Conservation (phyloP, 2,888 invertebrate species). For the Malthinus flaveolus region DNA sequence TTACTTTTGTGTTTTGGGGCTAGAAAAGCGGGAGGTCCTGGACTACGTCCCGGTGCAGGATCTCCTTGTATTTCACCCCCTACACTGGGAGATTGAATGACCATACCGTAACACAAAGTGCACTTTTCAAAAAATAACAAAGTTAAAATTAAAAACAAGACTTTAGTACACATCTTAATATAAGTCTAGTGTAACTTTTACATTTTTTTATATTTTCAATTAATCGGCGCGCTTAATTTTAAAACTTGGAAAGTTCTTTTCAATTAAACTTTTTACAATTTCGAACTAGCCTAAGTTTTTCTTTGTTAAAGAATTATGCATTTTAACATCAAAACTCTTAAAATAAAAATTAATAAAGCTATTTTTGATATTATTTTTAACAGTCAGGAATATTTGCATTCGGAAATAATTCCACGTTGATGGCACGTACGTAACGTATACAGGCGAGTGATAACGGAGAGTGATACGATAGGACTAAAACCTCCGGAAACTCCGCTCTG, state of each 20-base stretch:
- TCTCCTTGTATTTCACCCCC: constrained; percentile 61
- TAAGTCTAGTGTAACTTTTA: background rate
- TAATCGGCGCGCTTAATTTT: background rate
- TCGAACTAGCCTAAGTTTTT: background rate
- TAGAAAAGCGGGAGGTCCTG: constrained; percentile 59
- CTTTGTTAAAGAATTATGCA: constrained; percentile 5
- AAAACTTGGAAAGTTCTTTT: no score
- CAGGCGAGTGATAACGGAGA: constrained; percentile 42
- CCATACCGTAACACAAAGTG: constrained; percentile 31
- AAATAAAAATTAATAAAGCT: constrained; percentile 6
- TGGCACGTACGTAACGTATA: constrained; percentile 33
- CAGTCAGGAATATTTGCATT: constrained; percentile 3
- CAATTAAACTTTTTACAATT: constrained; percentile 1
- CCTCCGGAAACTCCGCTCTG: constrained; percentile 32
- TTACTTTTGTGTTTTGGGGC: background rate
- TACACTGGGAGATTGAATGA: constrained; percentile 38
- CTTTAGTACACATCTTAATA: constrained; percentile 4
- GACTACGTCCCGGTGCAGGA: constrained; percentile 69
- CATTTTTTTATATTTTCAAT: constrained; percentile 1
- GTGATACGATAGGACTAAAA: constrained; percentile 46
- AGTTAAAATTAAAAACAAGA: constrained; percentile 11
- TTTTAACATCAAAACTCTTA: background rate
- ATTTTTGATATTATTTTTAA: constrained; percentile 1
- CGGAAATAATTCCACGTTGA: constrained; percentile 21
- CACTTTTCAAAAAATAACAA: constrained; percentile 14